Evolutionary conservation across 2,797 vertebrate species (phyloP).

Genomic region (Eupleurogrammus muticus): DNA sequence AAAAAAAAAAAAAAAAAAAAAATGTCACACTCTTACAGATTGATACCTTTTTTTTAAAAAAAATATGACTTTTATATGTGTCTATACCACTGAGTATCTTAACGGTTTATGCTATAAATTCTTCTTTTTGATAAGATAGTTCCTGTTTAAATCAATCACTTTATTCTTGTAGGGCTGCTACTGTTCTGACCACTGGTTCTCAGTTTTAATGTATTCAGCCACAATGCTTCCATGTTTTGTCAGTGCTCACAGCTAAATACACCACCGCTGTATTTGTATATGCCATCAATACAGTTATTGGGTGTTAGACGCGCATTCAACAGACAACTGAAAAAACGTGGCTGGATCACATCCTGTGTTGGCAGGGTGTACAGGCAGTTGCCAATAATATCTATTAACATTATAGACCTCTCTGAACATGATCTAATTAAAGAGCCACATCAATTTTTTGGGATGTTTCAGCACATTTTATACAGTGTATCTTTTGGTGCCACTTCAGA

Average conservation of each 20-base stretch:
- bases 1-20: too few species aligned
- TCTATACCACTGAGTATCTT: too few species aligned
- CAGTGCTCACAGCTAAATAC: not conserved
- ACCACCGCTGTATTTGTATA: not conserved
- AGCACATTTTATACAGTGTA: not conserved
- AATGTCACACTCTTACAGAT: too few species aligned
- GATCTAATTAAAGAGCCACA: not conserved
- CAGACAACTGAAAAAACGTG: not conserved
- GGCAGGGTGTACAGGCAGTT: not conserved
- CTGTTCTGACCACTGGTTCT: not conserved
- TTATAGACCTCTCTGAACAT: not conserved
- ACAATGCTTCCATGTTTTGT: not conserved
- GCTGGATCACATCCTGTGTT: constrained; percentile 22
- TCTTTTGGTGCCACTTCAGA: not conserved
- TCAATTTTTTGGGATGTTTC: not conserved
- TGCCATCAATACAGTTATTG: not conserved
- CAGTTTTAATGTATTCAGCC: not conserved
- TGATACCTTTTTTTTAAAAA: too few species aligned
- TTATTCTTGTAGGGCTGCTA: too few species aligned
- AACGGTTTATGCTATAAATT: too few species aligned
- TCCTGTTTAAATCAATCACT: too few species aligned
- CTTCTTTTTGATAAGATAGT: not conserved
- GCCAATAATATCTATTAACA: not conserved
- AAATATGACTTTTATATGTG: too few species aligned
- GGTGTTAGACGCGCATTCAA: not conserved